Conservation (phyloP, 2,888 invertebrate species). For the Leucozona laternaria region DNA sequence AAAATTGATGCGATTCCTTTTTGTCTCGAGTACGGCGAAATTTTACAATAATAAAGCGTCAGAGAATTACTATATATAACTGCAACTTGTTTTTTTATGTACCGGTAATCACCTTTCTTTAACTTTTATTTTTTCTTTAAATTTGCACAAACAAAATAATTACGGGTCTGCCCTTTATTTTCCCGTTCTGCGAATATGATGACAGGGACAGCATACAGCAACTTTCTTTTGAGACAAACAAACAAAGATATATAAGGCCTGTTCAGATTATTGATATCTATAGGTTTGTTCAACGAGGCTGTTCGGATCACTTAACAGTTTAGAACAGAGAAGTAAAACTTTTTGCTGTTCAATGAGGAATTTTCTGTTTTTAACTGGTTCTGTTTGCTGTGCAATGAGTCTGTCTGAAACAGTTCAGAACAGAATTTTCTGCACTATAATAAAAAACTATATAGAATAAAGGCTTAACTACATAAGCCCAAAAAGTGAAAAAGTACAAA, state of each 20-base stretch:
- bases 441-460: too few relatives aligned
- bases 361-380: too few relatives aligned
- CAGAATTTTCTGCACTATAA: too few relatives aligned
- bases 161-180: constrained; percentile 35
- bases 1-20: constrained; percentile 33
- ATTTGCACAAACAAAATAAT: constrained; percentile 31
- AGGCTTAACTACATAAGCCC: too few relatives aligned
- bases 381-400: too few relatives aligned
- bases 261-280: background rate
- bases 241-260: constrained; percentile 4
- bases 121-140: background rate
- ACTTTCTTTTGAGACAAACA: constrained; percentile 35
- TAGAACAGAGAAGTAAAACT: too few relatives aligned
- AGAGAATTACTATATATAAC: background rate
- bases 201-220: background rate
- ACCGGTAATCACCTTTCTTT: constrained; percentile 25
- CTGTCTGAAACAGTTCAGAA: too few relatives aligned
- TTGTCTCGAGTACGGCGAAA: background rate
- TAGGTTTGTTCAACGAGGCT: too few relatives aligned
- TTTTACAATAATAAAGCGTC: background rate
- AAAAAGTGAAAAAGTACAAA: too few relatives aligned
- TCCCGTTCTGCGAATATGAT: constrained; percentile 26
- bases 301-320: too few relatives aligned
- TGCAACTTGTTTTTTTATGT: background rate
- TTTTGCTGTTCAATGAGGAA: too few relatives aligned